Conservation (phyloP, 2,888 invertebrate genomes). For the Diaperis boleti region DNA sequence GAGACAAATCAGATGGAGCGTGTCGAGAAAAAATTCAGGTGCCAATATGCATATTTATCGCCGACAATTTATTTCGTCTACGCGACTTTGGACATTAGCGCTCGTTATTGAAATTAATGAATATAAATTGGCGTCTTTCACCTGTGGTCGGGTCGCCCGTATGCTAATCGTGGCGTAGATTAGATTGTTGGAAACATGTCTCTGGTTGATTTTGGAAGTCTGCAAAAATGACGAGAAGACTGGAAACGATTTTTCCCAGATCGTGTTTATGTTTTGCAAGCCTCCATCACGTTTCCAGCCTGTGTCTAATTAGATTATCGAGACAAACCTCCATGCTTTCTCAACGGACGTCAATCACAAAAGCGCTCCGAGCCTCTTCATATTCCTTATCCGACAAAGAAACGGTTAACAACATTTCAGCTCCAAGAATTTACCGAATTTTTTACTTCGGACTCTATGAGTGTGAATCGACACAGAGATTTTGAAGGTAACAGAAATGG, state of each 20-base stretch:
- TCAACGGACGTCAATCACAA: constrained; percentile 29
- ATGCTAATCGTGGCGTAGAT: constrained; percentile 27
- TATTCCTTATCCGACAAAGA: no score
- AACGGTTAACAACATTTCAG: no score
- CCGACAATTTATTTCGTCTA: constrained; percentile 5
- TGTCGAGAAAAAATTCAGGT: constrained; percentile 2
- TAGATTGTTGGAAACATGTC: no score
- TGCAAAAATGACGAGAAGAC: not conserved
- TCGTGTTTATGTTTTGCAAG: constrained; percentile 21
- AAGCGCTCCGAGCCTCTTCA: constrained; percentile 28
- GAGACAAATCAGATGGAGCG: constrained; percentile 6
- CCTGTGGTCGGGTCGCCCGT: constrained; percentile 12
- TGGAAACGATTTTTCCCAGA: no score
- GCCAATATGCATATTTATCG: not conserved
- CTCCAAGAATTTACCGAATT: no score
- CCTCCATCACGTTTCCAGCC: constrained; percentile 20
- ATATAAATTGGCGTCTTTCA: constrained; percentile 29
- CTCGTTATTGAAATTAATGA: constrained; percentile 20
- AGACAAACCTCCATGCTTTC: constrained; percentile 33
- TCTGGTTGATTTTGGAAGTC: no score
- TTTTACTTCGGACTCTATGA: no score
- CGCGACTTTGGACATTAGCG: constrained; percentile 1
- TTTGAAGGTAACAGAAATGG: no score
- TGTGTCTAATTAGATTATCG: constrained; percentile 33
- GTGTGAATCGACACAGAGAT: no score